A percentile compares a stretch with the other conserved stretches of the same genome.
These are phyloP conservation scores for Brachypalpus laphriformis DNA, from an alignment of 2,888 invertebrate species.

Conservation along the genomic window DNA sequence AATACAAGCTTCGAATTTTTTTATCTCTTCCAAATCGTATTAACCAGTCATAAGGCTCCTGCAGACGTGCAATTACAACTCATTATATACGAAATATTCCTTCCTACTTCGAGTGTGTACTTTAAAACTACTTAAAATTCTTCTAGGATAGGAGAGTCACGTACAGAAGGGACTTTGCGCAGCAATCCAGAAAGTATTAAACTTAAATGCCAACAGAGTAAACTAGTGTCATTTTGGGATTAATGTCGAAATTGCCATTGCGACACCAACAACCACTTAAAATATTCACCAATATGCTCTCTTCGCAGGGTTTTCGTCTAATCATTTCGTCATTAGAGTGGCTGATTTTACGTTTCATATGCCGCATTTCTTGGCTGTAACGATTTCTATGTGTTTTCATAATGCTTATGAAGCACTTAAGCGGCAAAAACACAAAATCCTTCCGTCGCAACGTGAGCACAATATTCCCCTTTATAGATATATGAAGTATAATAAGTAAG, in stretches of 20 bases:
- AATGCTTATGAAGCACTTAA: not conserved
- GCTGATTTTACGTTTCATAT: constrained; percentile 5
- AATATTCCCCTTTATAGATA: too few species aligned
- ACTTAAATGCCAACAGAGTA: constrained; percentile 18
- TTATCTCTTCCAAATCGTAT: too few species aligned
- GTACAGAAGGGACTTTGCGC: constrained; percentile 14
- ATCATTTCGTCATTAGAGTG: constrained; percentile 27
- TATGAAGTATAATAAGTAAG: too few species aligned
- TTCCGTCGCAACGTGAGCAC: not conserved
- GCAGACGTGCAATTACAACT: constrained; percentile 1
- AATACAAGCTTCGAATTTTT: too few species aligned
- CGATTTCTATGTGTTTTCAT: not conserved
- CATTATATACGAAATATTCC: constrained; percentile 14
- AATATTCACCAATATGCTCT: not conserved
- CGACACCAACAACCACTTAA: not conserved
- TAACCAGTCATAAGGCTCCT: not conserved
- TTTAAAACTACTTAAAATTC: constrained; percentile 25
- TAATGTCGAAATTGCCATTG: constrained; percentile 18
- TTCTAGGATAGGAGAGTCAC: constrained; percentile 10
- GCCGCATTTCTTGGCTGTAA: not conserved
- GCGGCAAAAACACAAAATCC: not conserved
- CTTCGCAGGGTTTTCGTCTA: not conserved
- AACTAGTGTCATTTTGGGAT: constrained; percentile 16
- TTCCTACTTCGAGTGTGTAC: constrained; percentile 9
- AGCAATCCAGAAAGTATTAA: constrained; percentile 32